Base-by-base conservation (phyloP, 1,140 invertebrate genomes). In the Acromyrmex charruanus region DNA sequence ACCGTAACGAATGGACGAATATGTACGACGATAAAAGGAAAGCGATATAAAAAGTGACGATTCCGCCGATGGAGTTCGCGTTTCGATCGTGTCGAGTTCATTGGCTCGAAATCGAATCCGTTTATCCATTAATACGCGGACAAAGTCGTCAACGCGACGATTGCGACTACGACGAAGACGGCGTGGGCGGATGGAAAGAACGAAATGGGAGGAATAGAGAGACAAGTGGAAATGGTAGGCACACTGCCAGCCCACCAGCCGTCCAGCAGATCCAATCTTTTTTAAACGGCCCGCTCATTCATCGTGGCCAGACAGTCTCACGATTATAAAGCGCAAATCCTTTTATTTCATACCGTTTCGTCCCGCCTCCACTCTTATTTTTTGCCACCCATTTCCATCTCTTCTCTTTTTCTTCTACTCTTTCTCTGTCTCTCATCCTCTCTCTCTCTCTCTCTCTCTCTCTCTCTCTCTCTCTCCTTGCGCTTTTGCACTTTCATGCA, bases 291-390 rank as follows among this genome's bases (percentile, higher is more conserved):
- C 85, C 85, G 87, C 84, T 90, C 91, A 92, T 92, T 92, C 91
- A 92, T 92, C 89, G 85, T 63, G 63, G 81, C 91, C 91, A 92
- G 91, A 92, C 91, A 92, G 91, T 92, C 91, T 92, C 91, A 92
- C 91, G 89, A 91, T 92, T 92, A 92, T 92, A 90, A 92, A 92
- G 91, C 90, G 91, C 91, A 92, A 92, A 92, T 92, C 88, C 91
- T 87, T 92, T 92, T 91, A 91, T 92, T 91, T 86, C 82, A 44
- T 44, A 66, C 77, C 91, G 88, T 91, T 92, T 85, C 91, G 88
- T 91, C 90, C 86, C 87, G 87, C 89, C 84, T 86, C 59, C 85
- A 58, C 82, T 86, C 77, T 88, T 91, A 90, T 88, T 91, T 88
- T 91, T 91, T 90, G 77, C 84, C 55, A 88, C 79, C 44, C 77